Conservation (phyloP, 2,888 invertebrate genomes). For the Drosophila picticornis region DNA sequence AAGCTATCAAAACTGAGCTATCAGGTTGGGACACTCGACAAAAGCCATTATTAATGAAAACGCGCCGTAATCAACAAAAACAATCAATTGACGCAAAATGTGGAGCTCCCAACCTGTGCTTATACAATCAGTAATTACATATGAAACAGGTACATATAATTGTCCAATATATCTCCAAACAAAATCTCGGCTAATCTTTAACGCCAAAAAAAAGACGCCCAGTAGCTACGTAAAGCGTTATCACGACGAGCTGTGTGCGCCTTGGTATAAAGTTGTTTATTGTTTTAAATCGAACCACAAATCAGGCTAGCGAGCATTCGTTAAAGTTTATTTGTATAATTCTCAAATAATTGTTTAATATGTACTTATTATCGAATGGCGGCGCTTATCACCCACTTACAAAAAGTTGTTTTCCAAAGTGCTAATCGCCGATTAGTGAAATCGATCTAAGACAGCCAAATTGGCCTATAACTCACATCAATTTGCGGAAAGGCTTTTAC, state of each 20-base stretch:
- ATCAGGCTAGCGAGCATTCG: slow-evolving; percentile 8
- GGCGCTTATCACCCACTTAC: slow-evolving; percentile 41
- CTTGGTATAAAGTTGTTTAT: slow-evolving; percentile 36
- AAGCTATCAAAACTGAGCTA: slow-evolving; percentile 27
- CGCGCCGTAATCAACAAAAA: slow-evolving; percentile 33
- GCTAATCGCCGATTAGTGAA: slow-evolving; percentile 47
- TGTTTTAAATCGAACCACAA: slow-evolving; percentile 48
- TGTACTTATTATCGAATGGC: slow-evolving; percentile 24
- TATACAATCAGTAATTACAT: slow-evolving; percentile 36
- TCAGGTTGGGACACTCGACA: slow-evolving; percentile 22
- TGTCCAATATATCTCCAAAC: slow-evolving; percentile 34
- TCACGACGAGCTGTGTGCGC: not conserved
- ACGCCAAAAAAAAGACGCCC: slow-evolving; percentile 19
- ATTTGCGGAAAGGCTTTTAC: slow-evolving; percentile 21
- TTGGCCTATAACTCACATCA: slow-evolving; percentile 21
- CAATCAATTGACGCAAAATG: slow-evolving; percentile 47
- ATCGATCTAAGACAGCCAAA: slow-evolving; percentile 34
- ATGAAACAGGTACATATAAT: slow-evolving; percentile 32
- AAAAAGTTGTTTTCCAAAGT: slow-evolving; percentile 11
- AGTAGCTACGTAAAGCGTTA: slow-evolving; percentile 16
- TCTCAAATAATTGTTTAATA: slow-evolving; percentile 68
- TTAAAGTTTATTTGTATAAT: slow-evolving; percentile 52
- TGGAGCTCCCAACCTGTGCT: not conserved
- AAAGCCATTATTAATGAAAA: slow-evolving; percentile 14
- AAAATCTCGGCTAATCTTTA: slow-evolving; percentile 56